Conservation (phyloP, 1,140 invertebrate genomes). For the Lineus longissimus region DNA sequence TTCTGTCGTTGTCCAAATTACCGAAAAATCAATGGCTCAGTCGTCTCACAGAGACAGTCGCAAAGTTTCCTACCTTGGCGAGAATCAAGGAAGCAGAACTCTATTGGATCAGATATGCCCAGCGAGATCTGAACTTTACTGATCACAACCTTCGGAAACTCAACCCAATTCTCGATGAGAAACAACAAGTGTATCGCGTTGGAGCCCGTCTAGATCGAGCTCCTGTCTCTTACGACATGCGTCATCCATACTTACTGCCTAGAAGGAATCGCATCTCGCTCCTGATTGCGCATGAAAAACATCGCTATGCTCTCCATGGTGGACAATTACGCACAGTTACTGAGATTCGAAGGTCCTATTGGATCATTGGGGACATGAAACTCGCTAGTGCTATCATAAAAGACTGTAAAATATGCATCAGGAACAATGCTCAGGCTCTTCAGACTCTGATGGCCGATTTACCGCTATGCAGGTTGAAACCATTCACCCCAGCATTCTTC, state of each 20-base stretch:
- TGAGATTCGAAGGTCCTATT: not conserved
- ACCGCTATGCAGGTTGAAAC: not conserved
- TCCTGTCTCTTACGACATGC: not conserved
- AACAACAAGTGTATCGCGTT: constrained; percentile 1
- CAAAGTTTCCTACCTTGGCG: not conserved
- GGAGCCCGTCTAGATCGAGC: not conserved
- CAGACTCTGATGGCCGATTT: not conserved
- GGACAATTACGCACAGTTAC: not conserved
- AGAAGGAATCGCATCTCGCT: not conserved
- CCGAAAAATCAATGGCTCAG: constrained; percentile 6
- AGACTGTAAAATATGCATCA: not conserved
- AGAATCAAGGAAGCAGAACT: constrained; percentile 1
- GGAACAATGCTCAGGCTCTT: not conserved
- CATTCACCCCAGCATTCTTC: not conserved
- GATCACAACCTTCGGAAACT: not conserved
- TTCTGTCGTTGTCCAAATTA: not conserved
- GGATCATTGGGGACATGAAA: constrained; percentile 3
- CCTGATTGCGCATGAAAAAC: not conserved
- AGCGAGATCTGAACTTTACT: not conserved
- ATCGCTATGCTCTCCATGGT: not conserved
- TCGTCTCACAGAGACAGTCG: not conserved
- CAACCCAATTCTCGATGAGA: not conserved
- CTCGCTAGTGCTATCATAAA: not conserved
- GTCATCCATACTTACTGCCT: constrained; percentile 6
- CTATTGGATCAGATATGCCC: not conserved